Conservation (phyloP, 2,888 invertebrate species). For the Acheta domesticus region DNA sequence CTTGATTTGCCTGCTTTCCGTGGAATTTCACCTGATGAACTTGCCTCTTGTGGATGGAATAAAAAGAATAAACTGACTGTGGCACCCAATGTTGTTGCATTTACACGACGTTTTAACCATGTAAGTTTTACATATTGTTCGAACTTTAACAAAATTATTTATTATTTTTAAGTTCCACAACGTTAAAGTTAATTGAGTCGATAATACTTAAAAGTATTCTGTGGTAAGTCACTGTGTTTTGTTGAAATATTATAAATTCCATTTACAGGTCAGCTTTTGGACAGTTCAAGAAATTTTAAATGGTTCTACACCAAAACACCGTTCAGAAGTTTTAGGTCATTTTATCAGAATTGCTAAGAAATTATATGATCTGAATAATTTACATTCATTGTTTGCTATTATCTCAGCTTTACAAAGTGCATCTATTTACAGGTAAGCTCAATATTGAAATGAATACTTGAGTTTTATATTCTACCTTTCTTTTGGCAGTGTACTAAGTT, state of each 20-base stretch:
- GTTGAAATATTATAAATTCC: no score
- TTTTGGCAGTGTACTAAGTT: no score
- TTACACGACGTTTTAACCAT: constrained; percentile 91
- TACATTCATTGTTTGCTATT: constrained; percentile 90
- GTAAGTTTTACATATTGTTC: constrained; percentile 52
- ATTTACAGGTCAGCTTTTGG: constrained; percentile 78
- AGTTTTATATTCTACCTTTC: no score
- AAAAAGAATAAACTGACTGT: constrained; percentile 83
- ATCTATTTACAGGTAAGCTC: constrained; percentile 73
- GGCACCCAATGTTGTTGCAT: constrained; percentile 91
- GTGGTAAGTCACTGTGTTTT: no score
- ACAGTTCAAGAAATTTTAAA: constrained; percentile 88
- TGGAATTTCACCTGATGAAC: constrained; percentile 79
- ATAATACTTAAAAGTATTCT: background rate
- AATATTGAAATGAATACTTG: background rate
- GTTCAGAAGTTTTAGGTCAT: constrained; percentile 83
- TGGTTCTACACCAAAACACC: constrained; percentile 71
- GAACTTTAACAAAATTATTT: background rate
- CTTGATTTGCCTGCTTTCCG: constrained; percentile 83
- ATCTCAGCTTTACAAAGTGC: constrained; percentile 91
- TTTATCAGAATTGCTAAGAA: constrained; percentile 91
- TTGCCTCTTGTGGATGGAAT: constrained; percentile 90
- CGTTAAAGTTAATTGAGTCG: constrained; percentile 22
- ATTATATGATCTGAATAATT: constrained; percentile 84
- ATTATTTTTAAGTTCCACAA: background rate